These are phyloP conservation scores for Dichetophora obliterata DNA, from an alignment of 2,888 invertebrate species.

Conservation along the genomic window DNA sequence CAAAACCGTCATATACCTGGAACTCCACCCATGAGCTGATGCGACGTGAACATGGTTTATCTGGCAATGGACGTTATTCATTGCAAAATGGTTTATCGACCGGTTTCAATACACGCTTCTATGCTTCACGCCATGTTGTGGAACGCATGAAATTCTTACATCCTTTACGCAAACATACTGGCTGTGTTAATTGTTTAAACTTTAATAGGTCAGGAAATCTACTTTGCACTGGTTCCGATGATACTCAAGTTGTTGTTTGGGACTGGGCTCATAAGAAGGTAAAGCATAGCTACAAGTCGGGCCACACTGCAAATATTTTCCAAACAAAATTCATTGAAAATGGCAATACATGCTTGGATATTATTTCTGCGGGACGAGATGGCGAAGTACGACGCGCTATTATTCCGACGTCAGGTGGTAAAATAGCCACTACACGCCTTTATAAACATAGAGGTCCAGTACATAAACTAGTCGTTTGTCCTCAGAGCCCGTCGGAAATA, in stretches of 20 bases:
- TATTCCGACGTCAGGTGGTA: constrained; percentile 72
- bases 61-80: constrained; percentile 46
- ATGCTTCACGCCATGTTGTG: constrained; percentile 85
- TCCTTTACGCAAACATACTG: constrained; percentile 82
- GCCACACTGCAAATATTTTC: constrained; percentile 90
- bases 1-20: constrained; percentile 63
- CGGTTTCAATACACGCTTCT: constrained; percentile 78
- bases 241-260: constrained; percentile 88
- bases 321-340: constrained; percentile 88
- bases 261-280: constrained; percentile 85
- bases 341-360: constrained; percentile 77
- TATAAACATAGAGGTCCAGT: constrained; percentile 82
- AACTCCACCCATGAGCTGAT: constrained; percentile 58
- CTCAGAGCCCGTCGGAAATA: constrained; percentile 81
- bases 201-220: constrained; percentile 81
- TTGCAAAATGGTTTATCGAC: constrained; percentile 48
- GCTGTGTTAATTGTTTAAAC: constrained; percentile 93
- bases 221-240: constrained; percentile 92
- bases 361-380: constrained; percentile 90
- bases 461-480: constrained; percentile 86
- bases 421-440: constrained; percentile 70
- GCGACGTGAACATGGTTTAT: constrained; percentile 62
- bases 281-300: constrained; percentile 79
- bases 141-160: constrained; percentile 85
- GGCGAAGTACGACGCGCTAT: constrained; percentile 82